Percentiles rank a stretch among this genome's conserved stretches.
Evolutionary conservation across 2,797 vertebrate species (phyloP).

Genomic region (Pipistrellus kuhlii): DNA sequence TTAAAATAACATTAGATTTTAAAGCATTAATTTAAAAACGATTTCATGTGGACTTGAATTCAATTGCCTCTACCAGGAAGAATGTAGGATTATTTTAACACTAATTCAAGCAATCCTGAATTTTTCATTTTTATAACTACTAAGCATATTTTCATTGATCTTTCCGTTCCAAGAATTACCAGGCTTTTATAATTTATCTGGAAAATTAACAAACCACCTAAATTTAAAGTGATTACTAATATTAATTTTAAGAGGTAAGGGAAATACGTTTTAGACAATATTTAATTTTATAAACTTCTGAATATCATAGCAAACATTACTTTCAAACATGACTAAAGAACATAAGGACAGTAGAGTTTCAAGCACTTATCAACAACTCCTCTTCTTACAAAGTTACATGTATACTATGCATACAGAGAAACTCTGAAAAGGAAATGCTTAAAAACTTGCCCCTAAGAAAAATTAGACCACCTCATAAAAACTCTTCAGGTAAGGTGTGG

Average conservation of each 20-base stretch:
- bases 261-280: slow-evolving; percentile 55
- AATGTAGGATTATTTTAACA: slow-evolving; percentile 55
- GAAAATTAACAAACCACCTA: slow-evolving; percentile 53
- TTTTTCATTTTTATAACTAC: slow-evolving; percentile 64
- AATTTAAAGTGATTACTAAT: slow-evolving; percentile 58
- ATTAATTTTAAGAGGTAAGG: slow-evolving; percentile 59
- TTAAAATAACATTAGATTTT: slow-evolving; percentile 52
- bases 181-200: slow-evolving; percentile 51
- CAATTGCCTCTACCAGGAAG: slow-evolving; percentile 31
- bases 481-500: background rate
- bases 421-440: slow-evolving; percentile 3
- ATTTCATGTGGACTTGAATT: slow-evolving; percentile 36
- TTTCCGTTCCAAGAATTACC: slow-evolving; percentile 48
- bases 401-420: background rate
- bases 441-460: background rate
- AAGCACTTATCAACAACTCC: background rate
- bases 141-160: slow-evolving; percentile 45
- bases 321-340: slow-evolving; percentile 55
- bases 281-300: slow-evolving; percentile 45
- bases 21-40: slow-evolving; percentile 63
- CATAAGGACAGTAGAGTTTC: background rate
- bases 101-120: slow-evolving; percentile 29
- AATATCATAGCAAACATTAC: slow-evolving; percentile 42
- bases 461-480: slow-evolving; percentile 42
- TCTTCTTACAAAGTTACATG: slow-evolving; percentile 27